Evolutionary conservation across 2,113 vertebrate genomes (phyloP).

Genomic region (Bostrychus sinensis): DNA sequence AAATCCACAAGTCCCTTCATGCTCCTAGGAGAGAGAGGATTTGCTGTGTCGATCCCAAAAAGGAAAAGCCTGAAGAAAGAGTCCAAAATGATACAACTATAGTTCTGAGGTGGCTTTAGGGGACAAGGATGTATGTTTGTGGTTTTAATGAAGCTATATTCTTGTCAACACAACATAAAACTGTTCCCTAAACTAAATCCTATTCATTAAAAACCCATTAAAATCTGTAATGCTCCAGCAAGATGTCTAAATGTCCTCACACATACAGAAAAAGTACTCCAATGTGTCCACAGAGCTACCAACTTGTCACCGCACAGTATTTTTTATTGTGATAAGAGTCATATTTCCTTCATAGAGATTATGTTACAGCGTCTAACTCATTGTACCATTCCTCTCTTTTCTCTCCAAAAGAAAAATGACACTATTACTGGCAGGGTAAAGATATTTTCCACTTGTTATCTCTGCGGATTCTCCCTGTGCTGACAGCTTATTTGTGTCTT

Average conservation of each 20-base stretch:
- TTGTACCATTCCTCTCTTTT: slow-evolving; percentile 9
- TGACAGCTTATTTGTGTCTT: slow-evolving; percentile 35
- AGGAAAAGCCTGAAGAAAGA: too few relatives aligned
- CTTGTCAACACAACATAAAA: too few relatives aligned
- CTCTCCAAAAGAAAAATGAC: slow-evolving; percentile 24
- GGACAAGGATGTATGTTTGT: background rate
- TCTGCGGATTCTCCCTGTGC: slow-evolving; percentile 8
- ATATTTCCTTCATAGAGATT: slow-evolving; percentile 1
- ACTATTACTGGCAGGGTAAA: slow-evolving; percentile 23
- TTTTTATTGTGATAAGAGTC: background rate
- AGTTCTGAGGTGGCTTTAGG: background rate
- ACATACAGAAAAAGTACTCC: background rate
- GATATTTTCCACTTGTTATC: slow-evolving; percentile 25
- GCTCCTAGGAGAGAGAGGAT: too few relatives aligned
- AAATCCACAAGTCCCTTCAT: too few relatives aligned
- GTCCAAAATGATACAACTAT: background rate
- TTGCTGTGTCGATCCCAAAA: too few relatives aligned
- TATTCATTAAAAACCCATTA: too few relatives aligned
- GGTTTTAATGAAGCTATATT: too few relatives aligned
- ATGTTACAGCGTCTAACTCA: slow-evolving; percentile 5
- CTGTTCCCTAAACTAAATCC: too few relatives aligned
- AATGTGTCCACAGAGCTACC: background rate
- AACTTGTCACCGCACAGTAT: background rate
- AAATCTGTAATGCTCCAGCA: too few relatives aligned
- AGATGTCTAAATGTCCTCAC: too few relatives aligned